Conservation (phyloP, 2,888 invertebrate genomes). For the Terebella lapidaria region DNA sequence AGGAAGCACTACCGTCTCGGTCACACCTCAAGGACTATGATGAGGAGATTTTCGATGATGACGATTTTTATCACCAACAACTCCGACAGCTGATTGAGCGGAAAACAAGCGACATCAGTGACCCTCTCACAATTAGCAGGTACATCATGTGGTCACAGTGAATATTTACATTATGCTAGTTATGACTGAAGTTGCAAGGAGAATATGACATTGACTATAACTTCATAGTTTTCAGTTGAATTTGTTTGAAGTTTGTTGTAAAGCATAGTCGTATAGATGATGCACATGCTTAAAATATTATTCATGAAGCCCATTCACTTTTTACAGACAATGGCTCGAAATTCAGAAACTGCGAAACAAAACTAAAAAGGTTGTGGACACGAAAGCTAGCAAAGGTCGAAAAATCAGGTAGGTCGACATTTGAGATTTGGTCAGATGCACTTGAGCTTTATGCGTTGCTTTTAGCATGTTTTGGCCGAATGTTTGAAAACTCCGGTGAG, state of each 20-base stretch:
- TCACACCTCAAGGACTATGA: slow-evolving; percentile 58
- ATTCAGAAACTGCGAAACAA: slow-evolving; percentile 79
- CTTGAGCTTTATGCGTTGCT: neutral
- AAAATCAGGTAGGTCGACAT: slow-evolving; percentile 61
- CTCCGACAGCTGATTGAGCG: slow-evolving; percentile 86
- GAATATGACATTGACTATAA: neutral
- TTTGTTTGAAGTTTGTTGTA: too few relatives aligned
- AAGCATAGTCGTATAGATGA: too few relatives aligned
- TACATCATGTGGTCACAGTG: too few relatives aligned
- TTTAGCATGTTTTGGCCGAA: neutral
- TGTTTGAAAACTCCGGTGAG: neutral
- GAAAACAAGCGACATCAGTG: slow-evolving; percentile 76
- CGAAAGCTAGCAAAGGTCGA: slow-evolving; percentile 88
- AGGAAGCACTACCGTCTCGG: neutral
- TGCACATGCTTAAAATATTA: too few relatives aligned
- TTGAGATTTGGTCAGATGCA: neutral
- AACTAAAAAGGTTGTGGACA: slow-evolving; percentile 88
- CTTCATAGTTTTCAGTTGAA: too few relatives aligned
- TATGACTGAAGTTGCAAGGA: neutral
- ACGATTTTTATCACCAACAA: slow-evolving; percentile 93
- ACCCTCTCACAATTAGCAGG: slow-evolving; percentile 76
- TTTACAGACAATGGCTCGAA: slow-evolving; percentile 75
- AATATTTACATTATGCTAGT: neutral
- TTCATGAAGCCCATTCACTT: too few relatives aligned
- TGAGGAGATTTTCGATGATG: slow-evolving; percentile 88